Conservation (phyloP, 2,888 invertebrate genomes). For the Marasmarcha lunaedactyla region DNA sequence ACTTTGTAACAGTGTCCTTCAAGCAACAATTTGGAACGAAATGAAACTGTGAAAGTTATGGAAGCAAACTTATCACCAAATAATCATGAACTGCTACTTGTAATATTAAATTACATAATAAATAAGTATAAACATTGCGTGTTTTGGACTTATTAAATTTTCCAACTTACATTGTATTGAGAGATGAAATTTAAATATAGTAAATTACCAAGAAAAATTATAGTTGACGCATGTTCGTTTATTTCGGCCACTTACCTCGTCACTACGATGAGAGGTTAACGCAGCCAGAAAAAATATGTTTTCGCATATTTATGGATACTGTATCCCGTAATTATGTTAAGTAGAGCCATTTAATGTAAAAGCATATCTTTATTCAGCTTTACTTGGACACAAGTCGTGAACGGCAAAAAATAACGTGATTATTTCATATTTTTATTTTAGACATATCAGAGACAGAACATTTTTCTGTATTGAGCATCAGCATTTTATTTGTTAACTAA, state of each 20-base stretch:
- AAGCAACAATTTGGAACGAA: no score
- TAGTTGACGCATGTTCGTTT: slow-evolving; percentile 28
- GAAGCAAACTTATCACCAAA: no score
- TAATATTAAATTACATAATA: no score
- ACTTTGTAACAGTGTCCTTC: no score
- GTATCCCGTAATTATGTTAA: slow-evolving; percentile 6
- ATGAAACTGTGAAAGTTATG: no score
- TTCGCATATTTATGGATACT: slow-evolving; percentile 26
- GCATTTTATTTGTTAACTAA: no score
- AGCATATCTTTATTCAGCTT: slow-evolving; percentile 3
- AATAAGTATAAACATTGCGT: slow-evolving; percentile 18
- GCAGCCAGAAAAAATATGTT: slow-evolving; percentile 21
- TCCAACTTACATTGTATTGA: slow-evolving; percentile 12
- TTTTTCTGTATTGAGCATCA: no score
- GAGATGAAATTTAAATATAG: slow-evolving; percentile 31
- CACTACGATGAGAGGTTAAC: slow-evolving; percentile 27
- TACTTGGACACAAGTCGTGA: no score
- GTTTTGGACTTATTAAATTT: slow-evolving; percentile 17
- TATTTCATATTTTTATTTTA: no score
- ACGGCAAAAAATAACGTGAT: no score
- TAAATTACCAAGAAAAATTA: slow-evolving; percentile 31
- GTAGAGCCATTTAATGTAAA: slow-evolving; percentile 4
- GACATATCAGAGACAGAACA: no score
- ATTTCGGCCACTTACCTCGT: slow-evolving; percentile 31
- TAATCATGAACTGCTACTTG: no score